Conservation (phyloP, 1,140 invertebrate genomes). For the Drosophila persimilis region DNA sequence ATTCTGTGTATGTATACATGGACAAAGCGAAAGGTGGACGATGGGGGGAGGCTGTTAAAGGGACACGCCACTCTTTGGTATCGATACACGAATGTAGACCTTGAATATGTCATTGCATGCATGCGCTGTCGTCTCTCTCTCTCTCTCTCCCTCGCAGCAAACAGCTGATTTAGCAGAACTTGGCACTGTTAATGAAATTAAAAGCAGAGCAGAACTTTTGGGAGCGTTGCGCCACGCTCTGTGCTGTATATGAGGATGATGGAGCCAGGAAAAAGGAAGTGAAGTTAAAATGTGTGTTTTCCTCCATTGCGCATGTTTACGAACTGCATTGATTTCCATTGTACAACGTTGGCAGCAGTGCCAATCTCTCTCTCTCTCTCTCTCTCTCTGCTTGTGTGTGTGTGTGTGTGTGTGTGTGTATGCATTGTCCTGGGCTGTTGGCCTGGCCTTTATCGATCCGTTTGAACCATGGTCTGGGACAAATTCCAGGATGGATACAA, state of each 20-base stretch:
- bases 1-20: constrained; percentile 19
- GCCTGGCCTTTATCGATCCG: constrained; percentile 54
- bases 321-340: constrained; percentile 33
- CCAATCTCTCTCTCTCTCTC: constrained; percentile 6
- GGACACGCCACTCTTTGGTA: constrained; percentile 34
- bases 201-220: no score
- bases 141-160: neutral
- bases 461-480: constrained; percentile 72
- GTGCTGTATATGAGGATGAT: neutral
- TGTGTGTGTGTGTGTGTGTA: constrained; percentile 28
- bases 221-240: constrained; percentile 7
- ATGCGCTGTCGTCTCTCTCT: constrained; percentile 14
- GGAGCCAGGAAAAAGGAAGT: constrained; percentile 11
- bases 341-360: constrained; percentile 1
- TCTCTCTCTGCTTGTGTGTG: constrained; percentile 6
- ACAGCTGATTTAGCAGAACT: constrained; percentile 61
- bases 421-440: constrained; percentile 60
- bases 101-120: constrained; percentile 63
- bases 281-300: constrained; percentile 2
- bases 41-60: neutral
- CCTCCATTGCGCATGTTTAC: constrained; percentile 46
- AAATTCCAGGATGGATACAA: constrained; percentile 69
- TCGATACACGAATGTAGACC: constrained; percentile 72
- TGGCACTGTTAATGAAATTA: neutral
- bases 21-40: neutral